Conservation (phyloP, 1,140 invertebrate genomes). For the Plectrocnemia conspersa region DNA sequence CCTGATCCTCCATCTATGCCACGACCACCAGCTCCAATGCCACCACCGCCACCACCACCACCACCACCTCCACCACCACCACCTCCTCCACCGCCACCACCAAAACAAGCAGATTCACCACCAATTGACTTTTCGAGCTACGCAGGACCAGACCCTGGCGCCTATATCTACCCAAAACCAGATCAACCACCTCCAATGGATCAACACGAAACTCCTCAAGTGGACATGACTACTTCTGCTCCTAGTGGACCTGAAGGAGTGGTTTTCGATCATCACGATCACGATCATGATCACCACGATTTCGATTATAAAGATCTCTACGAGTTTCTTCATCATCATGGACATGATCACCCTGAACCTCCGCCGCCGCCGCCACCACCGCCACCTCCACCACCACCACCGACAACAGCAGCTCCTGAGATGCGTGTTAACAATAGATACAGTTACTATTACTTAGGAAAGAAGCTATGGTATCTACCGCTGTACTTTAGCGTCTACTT, state of each 20-base stretch:
- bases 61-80: conserved; percentile 39
- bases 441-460: conserved; percentile 76
- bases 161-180: conserved; percentile 7
- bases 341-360: conserved; percentile 43
- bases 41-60: conserved; percentile 38
- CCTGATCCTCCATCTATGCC: conserved; percentile 38
- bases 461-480: conserved; percentile 77
- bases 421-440: conserved; percentile 66
- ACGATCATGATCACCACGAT: conserved; percentile 49
- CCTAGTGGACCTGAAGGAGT: conserved; percentile 35
- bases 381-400: conserved; percentile 43
- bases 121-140: conserved; percentile 40
- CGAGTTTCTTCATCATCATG: conserved; percentile 38
- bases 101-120: conserved; percentile 37
- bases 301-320: conserved; percentile 42
- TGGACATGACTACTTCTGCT: conserved; percentile 29
- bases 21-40: conserved; percentile 38
- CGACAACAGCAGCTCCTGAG: conserved; percentile 54
- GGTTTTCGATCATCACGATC: conserved; percentile 40
- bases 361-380: conserved; percentile 45
- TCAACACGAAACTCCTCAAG: conserved; percentile 20
- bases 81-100: conserved; percentile 44
- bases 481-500: conserved; percentile 82
- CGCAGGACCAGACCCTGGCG: too few species aligned
- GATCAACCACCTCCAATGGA: conserved; percentile 20